Base-by-base conservation (phyloP, 2,113 vertebrate species). In the Casuarius casuarius region DNA sequence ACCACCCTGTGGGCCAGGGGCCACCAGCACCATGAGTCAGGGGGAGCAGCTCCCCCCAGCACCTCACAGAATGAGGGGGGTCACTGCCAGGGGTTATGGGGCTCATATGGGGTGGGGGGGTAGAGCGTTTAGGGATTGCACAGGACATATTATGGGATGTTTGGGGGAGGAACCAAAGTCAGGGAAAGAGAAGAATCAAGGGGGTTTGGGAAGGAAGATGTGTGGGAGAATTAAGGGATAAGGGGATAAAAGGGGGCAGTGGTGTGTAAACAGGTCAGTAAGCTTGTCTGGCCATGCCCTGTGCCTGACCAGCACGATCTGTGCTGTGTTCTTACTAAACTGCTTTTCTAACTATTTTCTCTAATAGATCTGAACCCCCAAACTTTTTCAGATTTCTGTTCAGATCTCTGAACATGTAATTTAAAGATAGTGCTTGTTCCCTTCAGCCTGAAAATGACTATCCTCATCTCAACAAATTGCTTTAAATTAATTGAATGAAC, bases 141-240 rank as follows among this genome's bases (percentile, higher is more conserved):
- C 7, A 73, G 33, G 0, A 0, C 11, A 70, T 44, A 40, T 46
- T 70, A 65, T 28, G 25, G 17, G 38, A 12, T 31, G 18, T 54
- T 91, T 49, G 65, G 14, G 21, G 76, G 58, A 51, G 16, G 6
- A 62, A 58, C 1, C 7, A 31, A 78, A 21, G 9, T 10, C 2
- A 10, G 11, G 4, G 7, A 11, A 78, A 26, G 28, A 19, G 23
- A 58, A 84, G 4, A 35, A 81, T 42, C 23, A 28, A 38, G 10
- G 70, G 29, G 7, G 12, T 16, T 65, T 65, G 29, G 40, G 28
- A 58, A 84, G 46, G 20, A 84, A 74, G 14, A n/a, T 9, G 1
- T 59, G 5, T 31, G 7, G 46, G 49, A 49, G 75, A 51, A 70
- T 1, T 40, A 48, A 59, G 14, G 33, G 2, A 48, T 16, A 56